phyloP scores from a whole-genome alignment of 1,140 invertebrate genomes.

The Diachasma alloeum region DNA sequence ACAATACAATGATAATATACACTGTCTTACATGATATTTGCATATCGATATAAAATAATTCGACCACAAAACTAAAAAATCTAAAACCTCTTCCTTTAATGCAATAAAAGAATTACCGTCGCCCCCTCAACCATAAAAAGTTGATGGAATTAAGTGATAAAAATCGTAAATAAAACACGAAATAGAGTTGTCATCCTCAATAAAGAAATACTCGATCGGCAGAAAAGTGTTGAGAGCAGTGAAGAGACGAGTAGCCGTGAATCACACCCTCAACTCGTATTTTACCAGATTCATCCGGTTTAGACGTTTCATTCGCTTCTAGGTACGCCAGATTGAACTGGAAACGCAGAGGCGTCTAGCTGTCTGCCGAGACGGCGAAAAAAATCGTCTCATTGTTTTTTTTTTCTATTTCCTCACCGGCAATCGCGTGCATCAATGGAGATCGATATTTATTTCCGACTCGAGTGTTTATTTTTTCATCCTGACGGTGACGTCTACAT shows the following conservation, averaged over 20 bases:
- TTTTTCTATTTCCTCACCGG: too few species aligned
- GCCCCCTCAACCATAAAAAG: background rate
- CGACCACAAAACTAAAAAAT: background rate
- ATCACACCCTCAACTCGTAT: constrained; percentile 12
- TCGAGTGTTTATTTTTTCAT: too few species aligned
- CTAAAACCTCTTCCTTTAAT: background rate
- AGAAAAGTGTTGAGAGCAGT: background rate
- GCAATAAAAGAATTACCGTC: background rate
- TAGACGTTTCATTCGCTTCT: constrained; percentile 28
- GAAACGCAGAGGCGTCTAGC: constrained; percentile 47
- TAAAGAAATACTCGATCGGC: background rate
- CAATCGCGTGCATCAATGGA: too few species aligned
- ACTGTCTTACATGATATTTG: too few species aligned
- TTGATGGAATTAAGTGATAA: background rate
- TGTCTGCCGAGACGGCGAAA: background rate
- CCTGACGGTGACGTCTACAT: too few species aligned
- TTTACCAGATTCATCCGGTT: constrained; percentile 28
- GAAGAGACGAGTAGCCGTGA: background rate
- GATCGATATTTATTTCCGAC: too few species aligned
- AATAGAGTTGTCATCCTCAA: background rate
- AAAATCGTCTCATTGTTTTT: too few species aligned
- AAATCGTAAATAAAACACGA: background rate
- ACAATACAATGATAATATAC: too few species aligned
- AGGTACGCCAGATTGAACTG: constrained; percentile 41
- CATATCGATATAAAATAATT: background rate